Evolutionary conservation across 2,888 invertebrate species (phyloP).

Genomic region (Drosophila pegasa): DNA sequence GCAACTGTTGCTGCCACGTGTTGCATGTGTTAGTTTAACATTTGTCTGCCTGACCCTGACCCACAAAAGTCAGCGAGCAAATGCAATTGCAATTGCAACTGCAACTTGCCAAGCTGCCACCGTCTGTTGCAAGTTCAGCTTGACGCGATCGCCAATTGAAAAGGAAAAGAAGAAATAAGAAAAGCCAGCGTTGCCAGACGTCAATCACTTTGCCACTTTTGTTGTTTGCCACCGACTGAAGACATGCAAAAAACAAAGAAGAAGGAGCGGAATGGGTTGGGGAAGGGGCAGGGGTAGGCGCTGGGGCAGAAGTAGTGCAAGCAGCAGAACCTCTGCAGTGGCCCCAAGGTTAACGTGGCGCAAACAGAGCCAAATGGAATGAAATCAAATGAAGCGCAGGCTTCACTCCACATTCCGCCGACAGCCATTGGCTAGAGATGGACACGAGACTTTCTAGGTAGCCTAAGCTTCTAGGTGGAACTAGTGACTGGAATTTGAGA

Average conservation of each 20-base stretch:
- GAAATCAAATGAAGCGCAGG: conserved; percentile 54
- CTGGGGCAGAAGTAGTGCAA: not conserved
- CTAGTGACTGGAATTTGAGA: not conserved
- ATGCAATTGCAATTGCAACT: conserved; percentile 11
- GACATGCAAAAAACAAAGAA: conserved; percentile 43
- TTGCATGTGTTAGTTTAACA: conserved; percentile 69
- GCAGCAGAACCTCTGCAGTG: conserved; percentile 13
- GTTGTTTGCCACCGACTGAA: conserved; percentile 24
- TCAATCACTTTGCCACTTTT: conserved; percentile 67
- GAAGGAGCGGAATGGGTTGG: not conserved
- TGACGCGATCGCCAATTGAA: conserved; percentile 54
- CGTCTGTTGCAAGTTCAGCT: conserved; percentile 53
- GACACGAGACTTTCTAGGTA: not conserved
- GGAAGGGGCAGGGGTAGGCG: not conserved
- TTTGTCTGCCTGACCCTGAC: conserved; percentile 78
- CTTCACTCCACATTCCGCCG: conserved; percentile 7
- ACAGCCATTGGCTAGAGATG: conserved; percentile 58
- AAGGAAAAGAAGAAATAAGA: conserved; percentile 46
- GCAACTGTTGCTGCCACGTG: conserved; percentile 14
- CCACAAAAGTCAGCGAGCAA: conserved; percentile 61
- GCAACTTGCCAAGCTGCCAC: conserved; percentile 22
- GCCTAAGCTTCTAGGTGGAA: not conserved
- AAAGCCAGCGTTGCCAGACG: conserved; percentile 57
- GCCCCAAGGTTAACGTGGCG: conserved; percentile 74
- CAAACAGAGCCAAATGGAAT: conserved; percentile 68